Percentiles rank a stretch among this genome's conserved stretches.
These are phyloP conservation scores for Ibycter americanus DNA, from an alignment of 2,797 vertebrate species.

Conservation along the genomic window DNA sequence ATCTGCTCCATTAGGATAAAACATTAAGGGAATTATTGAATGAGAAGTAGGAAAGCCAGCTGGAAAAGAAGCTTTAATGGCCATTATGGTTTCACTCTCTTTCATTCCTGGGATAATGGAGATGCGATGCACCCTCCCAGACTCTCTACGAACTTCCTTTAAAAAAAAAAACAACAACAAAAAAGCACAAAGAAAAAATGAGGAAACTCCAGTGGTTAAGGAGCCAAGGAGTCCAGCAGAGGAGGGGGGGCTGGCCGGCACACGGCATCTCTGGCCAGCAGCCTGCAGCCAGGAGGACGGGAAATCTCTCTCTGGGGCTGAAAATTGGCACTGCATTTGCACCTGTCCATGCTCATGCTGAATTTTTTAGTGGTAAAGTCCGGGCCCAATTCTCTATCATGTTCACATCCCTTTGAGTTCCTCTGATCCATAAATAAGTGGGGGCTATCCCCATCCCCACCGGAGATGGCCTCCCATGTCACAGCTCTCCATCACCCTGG, in stretches of 20 bases:
- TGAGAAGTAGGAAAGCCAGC: conserved; percentile 46
- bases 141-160: background rate
- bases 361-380: background rate
- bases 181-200: accelerated
- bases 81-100: background rate
- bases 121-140: background rate
- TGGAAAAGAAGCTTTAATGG: conserved; percentile 52
- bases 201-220: background rate
- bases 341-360: accelerated
- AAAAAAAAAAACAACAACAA: background rate
- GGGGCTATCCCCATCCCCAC: background rate
- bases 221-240: background rate
- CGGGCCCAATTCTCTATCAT: background rate
- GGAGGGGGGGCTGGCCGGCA: background rate
- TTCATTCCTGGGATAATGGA: conserved; percentile 39
- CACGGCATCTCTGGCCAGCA: accelerated
- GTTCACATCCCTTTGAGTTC: background rate
- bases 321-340: background rate
- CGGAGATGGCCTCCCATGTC: accelerated
- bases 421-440: background rate
- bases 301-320: background rate
- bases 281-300: accelerated
- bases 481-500: background rate
- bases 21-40: conserved; percentile 66
- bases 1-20: conserved; percentile 70